phyloP scores from a whole-genome alignment of 2,888 invertebrate species.

The Drosophila ezoana region DNA sequence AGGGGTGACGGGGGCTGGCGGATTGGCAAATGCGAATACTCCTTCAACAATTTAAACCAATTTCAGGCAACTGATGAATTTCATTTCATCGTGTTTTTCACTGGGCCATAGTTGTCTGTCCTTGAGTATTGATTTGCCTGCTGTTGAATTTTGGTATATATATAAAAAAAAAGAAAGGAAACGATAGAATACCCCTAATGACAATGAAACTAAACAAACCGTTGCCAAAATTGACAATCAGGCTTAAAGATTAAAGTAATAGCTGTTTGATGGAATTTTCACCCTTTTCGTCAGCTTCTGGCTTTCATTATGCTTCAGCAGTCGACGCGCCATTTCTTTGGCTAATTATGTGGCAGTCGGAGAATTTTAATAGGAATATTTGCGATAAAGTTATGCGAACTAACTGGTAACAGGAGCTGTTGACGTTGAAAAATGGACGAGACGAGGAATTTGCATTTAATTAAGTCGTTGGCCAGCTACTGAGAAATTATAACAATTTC shows the following conservation, averaged over 20 bases:
- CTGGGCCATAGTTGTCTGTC: slow-evolving; percentile 4
- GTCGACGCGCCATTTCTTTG: slow-evolving; percentile 19
- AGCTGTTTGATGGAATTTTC: background rate
- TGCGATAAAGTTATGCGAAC: slow-evolving; percentile 37
- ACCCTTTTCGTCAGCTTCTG: background rate
- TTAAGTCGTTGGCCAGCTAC: slow-evolving; percentile 9
- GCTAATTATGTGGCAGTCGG: slow-evolving; percentile 50
- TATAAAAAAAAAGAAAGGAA: slow-evolving; percentile 6
- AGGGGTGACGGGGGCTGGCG: background rate
- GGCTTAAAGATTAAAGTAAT: slow-evolving; percentile 23
- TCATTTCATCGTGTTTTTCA: slow-evolving; percentile 35
- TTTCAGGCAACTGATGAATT: slow-evolving; percentile 47
- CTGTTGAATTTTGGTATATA: slow-evolving; percentile 12
- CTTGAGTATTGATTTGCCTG: slow-evolving; percentile 40
- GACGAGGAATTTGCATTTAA: slow-evolving; percentile 31
- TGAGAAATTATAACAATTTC: background rate
- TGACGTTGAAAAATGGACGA: slow-evolving; percentile 44
- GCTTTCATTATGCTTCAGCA: background rate
- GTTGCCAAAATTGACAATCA: slow-evolving; percentile 7
- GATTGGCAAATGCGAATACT: slow-evolving; percentile 6
- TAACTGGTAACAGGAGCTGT: slow-evolving; percentile 33
- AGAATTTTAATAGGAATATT: slow-evolving; percentile 54
- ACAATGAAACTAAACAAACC: slow-evolving; percentile 7
- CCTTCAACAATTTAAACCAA: slow-evolving; percentile 51
- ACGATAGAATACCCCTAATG: slow-evolving; percentile 5